Conservation (phyloP, 2,888 invertebrate genomes). For the Morinoia aosen region DNA sequence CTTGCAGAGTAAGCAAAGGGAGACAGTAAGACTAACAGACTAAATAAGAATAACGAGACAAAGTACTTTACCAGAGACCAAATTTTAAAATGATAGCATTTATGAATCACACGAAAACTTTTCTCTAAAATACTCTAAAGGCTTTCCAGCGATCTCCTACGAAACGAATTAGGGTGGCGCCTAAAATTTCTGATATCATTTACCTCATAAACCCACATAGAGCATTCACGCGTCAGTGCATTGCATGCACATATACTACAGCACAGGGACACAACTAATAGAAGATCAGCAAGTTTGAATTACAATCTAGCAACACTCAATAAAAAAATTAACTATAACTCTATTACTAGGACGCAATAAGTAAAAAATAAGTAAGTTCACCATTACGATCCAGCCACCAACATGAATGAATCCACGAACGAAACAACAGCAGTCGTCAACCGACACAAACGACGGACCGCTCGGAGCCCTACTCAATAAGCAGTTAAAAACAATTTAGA, state of each 20-base stretch:
- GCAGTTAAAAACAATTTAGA: neutral
- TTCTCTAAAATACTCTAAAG: too few relatives aligned
- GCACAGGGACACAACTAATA: neutral
- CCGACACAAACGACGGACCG: neutral
- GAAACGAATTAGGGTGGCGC: too few relatives aligned
- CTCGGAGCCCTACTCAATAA: neutral
- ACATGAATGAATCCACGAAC: neutral
- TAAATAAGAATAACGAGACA: neutral
- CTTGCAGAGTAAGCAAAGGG: neutral
- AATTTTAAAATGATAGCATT: too few relatives aligned
- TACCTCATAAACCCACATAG: neutral
- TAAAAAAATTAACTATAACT: too few relatives aligned
- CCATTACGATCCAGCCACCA: neutral
- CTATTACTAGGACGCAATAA: neutral
- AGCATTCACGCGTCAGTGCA: neutral
- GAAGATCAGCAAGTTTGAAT: neutral
- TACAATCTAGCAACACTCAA: too few relatives aligned
- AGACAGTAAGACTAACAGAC: neutral
- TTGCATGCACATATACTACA: too few relatives aligned
- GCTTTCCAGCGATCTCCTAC: too few relatives aligned
- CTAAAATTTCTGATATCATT: too few relatives aligned
- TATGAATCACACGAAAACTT: too few relatives aligned
- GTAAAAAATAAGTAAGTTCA: neutral
- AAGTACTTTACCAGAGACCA: neutral
- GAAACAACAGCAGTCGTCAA: neutral